Percentiles rank a stretch among this genome's conserved stretches.
Evolutionary conservation across 2,113 vertebrate species (phyloP).

Genomic region (Strix aluco): DNA sequence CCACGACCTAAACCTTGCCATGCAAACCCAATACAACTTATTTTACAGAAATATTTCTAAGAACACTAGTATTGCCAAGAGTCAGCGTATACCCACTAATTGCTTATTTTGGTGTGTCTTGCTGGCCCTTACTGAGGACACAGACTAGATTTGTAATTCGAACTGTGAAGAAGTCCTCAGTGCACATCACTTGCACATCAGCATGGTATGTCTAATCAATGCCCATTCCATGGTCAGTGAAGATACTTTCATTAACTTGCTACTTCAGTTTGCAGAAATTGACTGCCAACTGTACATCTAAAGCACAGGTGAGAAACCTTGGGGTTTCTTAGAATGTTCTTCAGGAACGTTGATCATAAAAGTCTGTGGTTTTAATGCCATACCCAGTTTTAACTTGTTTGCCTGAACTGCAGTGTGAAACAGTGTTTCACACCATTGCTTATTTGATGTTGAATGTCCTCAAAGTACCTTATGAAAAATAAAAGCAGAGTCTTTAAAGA

Average conservation of each 20-base stretch:
- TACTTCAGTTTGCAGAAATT: neutral
- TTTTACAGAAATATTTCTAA: neutral
- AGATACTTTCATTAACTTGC: neutral
- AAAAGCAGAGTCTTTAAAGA: neutral
- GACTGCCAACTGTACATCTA: neutral
- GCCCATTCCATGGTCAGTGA: neutral
- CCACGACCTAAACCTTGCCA: too few species aligned
- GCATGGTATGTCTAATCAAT: neutral
- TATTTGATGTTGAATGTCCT: neutral
- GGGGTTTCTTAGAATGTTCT: neutral
- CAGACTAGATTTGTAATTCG: neutral
- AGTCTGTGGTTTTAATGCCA: neutral
- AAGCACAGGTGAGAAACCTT: neutral
- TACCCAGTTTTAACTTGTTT: neutral
- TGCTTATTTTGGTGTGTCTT: neutral
- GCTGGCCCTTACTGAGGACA: neutral
- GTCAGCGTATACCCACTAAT: neutral
- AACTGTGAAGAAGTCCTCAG: neutral
- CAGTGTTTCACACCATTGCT: neutral
- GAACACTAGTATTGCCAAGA: neutral
- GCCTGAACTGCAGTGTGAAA: neutral
- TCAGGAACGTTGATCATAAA: neutral
- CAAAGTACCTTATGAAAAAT: neutral
- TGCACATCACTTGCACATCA: neutral
- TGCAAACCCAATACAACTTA: too few species aligned